Evolutionary conservation across 1,140 invertebrate species (phyloP), one percentile per base, ranked within the genome.

Genomic region (Caenorhabditis brenneri): DNA sequence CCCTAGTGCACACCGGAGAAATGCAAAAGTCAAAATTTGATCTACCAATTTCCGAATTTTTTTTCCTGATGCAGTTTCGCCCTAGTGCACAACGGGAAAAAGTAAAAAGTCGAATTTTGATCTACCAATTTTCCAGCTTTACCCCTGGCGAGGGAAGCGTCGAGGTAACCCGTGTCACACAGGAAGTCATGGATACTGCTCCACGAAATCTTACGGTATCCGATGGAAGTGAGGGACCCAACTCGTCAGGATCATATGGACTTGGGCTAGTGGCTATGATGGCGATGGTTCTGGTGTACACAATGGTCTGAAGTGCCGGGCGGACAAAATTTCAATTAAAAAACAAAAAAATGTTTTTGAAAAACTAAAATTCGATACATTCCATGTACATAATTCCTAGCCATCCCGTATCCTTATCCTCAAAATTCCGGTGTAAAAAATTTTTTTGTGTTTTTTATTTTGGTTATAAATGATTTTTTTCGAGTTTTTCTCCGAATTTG

Each of bases 331-430:
- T n/a, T 55, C n/a, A 6, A 51, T n/a, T 51, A n/a, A n/a, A n/a
- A n/a, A n/a, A n/a, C n/a, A n/a, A n/a, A n/a, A n/a, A n/a, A n/a
- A n/a, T 51, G 15, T 51, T 51, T 51, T 51, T 51, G 49, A n/a
- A 4, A 55, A 12, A 4, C 53, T 10, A 7, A 55, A 5, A 51
- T 51, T 51, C n/a, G 4, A 24, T 24, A 74, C 65, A 74, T 74
- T 74, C 65, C 65, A 74, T 74, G 65, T 74, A 74, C 65, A 74
- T 42, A 42, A 15, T n/a, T 29, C 22, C 22, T 55, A 27, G 36
- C 36, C 36, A 42, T 74, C 46, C 19, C 19, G 1, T 10, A 36
- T 36, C 24, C 29, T 58, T 27, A 19, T 58, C n/a, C n/a, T n/a
- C n/a, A n/a, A n/a, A n/a, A n/a, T 58, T 36, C 19, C 31, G 29